These are phyloP conservation scores for Diarsia dahlii DNA, from an alignment of 2,888 invertebrate genomes.

Conservation along the genomic window DNA sequence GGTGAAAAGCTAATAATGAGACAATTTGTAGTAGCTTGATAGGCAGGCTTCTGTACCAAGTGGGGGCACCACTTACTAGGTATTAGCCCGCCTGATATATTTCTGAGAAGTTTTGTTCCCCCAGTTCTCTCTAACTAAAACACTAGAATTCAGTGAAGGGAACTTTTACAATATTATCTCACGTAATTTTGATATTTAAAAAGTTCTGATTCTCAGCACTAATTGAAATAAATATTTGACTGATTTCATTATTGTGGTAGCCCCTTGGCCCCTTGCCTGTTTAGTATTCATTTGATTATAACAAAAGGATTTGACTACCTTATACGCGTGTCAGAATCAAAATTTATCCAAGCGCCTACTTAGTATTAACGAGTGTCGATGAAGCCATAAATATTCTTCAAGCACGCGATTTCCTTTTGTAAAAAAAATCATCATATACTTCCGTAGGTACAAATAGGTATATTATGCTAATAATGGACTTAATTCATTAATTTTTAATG, in stretches of 20 bases:
- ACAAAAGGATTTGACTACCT: not conserved
- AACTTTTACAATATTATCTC: not conserved
- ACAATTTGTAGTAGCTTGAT: too few relatives aligned
- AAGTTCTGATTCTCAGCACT: too few relatives aligned
- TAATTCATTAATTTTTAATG: conserved; percentile 26
- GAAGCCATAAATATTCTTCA: conserved; percentile 42
- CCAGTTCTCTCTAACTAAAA: not conserved
- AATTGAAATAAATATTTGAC: too few relatives aligned
- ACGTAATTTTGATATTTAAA: not conserved
- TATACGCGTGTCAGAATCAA: not conserved
- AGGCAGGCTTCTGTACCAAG: too few relatives aligned
- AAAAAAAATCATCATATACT: conserved; percentile 9
- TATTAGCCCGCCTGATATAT: not conserved
- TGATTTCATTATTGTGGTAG: too few relatives aligned
- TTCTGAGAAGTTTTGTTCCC: not conserved
- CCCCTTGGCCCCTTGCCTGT: too few relatives aligned
- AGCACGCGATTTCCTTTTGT: conserved; percentile 18
- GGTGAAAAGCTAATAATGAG: too few relatives aligned
- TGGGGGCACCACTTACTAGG: too few relatives aligned
- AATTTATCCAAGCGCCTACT: not conserved
- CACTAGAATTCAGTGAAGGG: too few relatives aligned
- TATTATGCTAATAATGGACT: conserved; percentile 40
- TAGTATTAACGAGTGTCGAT: conserved; percentile 4
- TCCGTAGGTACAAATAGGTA: conserved; percentile 43
- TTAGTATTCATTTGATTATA: not conserved